These are phyloP conservation scores for Acyrthosiphon pisum DNA, from an alignment of 1,140 invertebrate species.

Conservation along the genomic window DNA sequence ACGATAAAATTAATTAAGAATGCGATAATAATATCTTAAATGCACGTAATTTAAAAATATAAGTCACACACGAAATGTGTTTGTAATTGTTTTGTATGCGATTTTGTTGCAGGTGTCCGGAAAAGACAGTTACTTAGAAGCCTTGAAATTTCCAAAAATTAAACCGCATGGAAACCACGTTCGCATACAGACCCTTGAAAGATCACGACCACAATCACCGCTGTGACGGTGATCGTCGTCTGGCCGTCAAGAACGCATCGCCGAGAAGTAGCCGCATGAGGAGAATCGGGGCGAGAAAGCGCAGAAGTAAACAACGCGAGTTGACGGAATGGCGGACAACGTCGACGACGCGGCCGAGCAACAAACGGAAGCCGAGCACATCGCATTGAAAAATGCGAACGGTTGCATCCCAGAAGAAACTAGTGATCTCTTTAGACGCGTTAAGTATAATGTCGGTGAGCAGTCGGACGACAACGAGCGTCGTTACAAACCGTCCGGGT, in stretches of 20 bases:
- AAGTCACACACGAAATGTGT: neutral
- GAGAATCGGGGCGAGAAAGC: conserved; percentile 50
- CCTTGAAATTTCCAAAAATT: conserved; percentile 44
- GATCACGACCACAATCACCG: conserved; percentile 29
- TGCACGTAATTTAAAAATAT: too few species aligned
- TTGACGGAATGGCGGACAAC: conserved; percentile 53
- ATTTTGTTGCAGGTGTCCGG: neutral
- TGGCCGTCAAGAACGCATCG: conserved; percentile 19
- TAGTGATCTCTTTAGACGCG: conserved; percentile 31
- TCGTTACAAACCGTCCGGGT: neutral
- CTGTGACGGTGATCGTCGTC: conserved; percentile 9
- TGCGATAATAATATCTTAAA: neutral
- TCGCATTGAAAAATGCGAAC: neutral
- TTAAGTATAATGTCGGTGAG: neutral
- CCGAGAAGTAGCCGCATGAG: conserved; percentile 50
- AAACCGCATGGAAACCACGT: conserved; percentile 56
- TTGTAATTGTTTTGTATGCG: neutral
- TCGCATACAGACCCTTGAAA: conserved; percentile 9
- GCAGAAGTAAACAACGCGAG: conserved; percentile 48
- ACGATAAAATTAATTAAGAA: neutral
- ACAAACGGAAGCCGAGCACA: neutral
- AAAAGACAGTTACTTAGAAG: conserved; percentile 19
- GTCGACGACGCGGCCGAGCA: conserved; percentile 19
- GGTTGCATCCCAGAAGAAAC: neutral
- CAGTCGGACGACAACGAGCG: neutral